Evolutionary conservation across 2,797 vertebrate genomes (phyloP).

Genomic region (Agapornis canus): DNA sequence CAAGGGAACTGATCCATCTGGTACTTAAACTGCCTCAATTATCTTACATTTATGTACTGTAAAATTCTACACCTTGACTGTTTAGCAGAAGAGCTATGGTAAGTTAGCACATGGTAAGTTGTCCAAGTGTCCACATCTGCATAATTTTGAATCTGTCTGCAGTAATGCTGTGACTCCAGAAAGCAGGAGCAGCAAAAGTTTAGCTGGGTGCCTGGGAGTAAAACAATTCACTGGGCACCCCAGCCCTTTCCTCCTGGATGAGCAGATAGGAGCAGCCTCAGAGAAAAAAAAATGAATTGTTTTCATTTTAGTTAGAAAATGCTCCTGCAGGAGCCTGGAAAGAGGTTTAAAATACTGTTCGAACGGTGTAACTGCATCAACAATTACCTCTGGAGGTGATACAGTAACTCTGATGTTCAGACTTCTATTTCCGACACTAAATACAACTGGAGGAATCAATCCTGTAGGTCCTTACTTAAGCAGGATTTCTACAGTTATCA

Average conservation of each 20-base stretch:
- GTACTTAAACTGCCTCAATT: neutral
- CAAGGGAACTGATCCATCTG: neutral
- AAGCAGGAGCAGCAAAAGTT: neutral
- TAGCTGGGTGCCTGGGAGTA: neutral
- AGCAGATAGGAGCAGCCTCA: neutral
- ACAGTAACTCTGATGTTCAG: neutral
- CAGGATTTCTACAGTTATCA: neutral
- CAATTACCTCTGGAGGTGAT: neutral
- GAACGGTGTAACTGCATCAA: neutral
- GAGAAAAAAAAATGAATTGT: neutral
- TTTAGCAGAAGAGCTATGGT: neutral
- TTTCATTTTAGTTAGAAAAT: neutral
- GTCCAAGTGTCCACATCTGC: neutral
- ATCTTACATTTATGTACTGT: neutral
- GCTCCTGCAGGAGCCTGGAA: neutral
- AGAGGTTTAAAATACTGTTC: neutral
- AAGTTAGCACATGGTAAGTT: neutral
- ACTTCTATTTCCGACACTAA: neutral
- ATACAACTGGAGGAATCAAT: neutral
- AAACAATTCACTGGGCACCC: neutral
- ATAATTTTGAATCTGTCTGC: neutral
- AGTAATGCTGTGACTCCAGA: neutral
- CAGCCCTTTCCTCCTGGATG: neutral
- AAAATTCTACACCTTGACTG: neutral
- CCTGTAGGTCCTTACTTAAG: neutral